A percentile compares a stretch with the other conserved stretches of the same genome.
phyloP scores from a whole-genome alignment of 1,140 invertebrate species.

The Micrasema longulum region DNA sequence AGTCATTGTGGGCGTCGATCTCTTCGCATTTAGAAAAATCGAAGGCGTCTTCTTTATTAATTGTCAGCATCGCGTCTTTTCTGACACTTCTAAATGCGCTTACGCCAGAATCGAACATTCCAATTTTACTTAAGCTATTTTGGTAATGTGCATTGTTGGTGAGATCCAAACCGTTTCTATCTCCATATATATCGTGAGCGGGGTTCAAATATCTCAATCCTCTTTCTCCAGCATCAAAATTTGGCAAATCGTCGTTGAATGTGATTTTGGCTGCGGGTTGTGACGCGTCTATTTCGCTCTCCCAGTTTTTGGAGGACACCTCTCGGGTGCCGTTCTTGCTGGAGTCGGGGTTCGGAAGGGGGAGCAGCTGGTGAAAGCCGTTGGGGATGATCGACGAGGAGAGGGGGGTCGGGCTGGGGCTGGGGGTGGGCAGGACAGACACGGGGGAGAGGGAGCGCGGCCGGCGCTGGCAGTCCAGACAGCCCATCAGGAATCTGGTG shows the following conservation, averaged over 20 bases:
- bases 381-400: conserved; percentile 61
- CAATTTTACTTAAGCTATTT: conserved; percentile 27
- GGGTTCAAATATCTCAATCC: conserved; percentile 41
- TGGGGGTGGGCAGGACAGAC: conserved; percentile 67
- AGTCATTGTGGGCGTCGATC: conserved; percentile 2
- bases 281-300: conserved; percentile 65
- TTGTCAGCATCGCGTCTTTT: too few species aligned
- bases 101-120: conserved; percentile 36
- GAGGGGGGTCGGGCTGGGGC: conserved; percentile 68
- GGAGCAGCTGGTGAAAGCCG: conserved; percentile 52
- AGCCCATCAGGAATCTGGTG: conserved; percentile 92
- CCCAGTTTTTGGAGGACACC: conserved; percentile 65
- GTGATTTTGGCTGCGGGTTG: conserved; percentile 43
- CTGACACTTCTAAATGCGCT: conserved; percentile 50
- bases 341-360: conserved; percentile 53
- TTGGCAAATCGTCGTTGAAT: conserved; percentile 27
- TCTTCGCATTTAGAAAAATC: conserved; percentile 7
- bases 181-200: conserved; percentile 39
- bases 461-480: conserved; percentile 91
- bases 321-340: conserved; percentile 58
- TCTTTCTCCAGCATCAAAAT: conserved; percentile 37
- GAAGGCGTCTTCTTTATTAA: conserved; percentile 29
- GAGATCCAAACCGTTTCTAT: conserved; percentile 47
- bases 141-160: conserved; percentile 2
- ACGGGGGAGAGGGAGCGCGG: conserved; percentile 80